phyloP scores from a whole-genome alignment of 2,797 vertebrate species.

The Fratercula arctica region DNA sequence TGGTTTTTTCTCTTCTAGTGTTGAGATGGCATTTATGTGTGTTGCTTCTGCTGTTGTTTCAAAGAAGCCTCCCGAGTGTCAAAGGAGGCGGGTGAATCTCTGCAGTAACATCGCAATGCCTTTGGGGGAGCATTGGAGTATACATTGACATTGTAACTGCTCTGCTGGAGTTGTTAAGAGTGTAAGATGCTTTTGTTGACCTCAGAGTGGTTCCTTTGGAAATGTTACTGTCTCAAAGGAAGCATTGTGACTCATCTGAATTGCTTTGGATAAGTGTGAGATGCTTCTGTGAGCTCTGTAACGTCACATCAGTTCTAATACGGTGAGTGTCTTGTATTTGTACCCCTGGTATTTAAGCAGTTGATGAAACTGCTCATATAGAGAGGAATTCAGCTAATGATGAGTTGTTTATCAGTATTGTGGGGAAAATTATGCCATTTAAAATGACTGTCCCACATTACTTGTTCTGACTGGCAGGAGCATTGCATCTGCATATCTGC shows the following conservation, averaged over 20 bases:
- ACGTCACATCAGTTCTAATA: not conserved
- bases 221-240: conserved; percentile 45
- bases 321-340: not conserved
- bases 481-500: not conserved
- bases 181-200: conserved; percentile 34
- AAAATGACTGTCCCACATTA: not conserved
- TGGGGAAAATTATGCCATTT: not conserved
- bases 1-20: not conserved
- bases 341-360: not conserved
- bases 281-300: conserved; percentile 10
- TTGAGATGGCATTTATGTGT: not conserved
- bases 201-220: conserved; percentile 62
- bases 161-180: conserved; percentile 37
- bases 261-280: conserved; percentile 21
- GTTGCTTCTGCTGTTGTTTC: conserved; percentile 15
- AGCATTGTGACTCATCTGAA: conserved; percentile 39
- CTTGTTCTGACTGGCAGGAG: not conserved
- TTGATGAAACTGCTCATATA: not conserved
- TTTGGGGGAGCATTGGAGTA: conserved; percentile 3
- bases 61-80: not conserved
- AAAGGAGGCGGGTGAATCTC: conserved; percentile 5
- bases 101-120: not conserved
- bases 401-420: not conserved
- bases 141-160: conserved; percentile 10
- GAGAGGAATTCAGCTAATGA: not conserved